Evolutionary conservation across 2,888 invertebrate species (phyloP).

Genomic region (Autographa gamma): DNA sequence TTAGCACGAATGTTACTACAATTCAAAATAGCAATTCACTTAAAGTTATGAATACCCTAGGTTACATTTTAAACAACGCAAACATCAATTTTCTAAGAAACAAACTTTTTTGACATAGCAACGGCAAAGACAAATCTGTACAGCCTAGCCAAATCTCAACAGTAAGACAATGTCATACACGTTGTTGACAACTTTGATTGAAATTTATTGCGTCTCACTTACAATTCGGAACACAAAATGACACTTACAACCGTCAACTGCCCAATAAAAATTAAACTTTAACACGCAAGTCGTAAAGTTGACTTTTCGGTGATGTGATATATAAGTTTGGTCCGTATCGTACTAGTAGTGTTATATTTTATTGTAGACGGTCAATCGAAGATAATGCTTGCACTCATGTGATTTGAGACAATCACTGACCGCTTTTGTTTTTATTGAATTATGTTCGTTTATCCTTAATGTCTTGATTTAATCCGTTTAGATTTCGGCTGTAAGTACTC

Average conservation of each 20-base stretch:
- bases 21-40: no score
- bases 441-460: slow-evolving; percentile 61
- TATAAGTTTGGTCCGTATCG: slow-evolving; percentile 64
- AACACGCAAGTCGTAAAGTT: slow-evolving; percentile 51
- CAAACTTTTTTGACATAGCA: slow-evolving; percentile 36
- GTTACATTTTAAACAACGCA: no score
- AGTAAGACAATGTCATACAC: slow-evolving; percentile 78
- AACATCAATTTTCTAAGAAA: slow-evolving; percentile 31
- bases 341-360: slow-evolving; percentile 47
- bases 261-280: slow-evolving; percentile 64
- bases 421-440: slow-evolving; percentile 83
- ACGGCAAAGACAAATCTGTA: slow-evolving; percentile 38
- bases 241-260: slow-evolving; percentile 61
- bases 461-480: slow-evolving; percentile 44
- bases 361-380: slow-evolving; percentile 79
- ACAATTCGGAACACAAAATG: slow-evolving; percentile 74
- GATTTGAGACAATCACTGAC: slow-evolving; percentile 85
- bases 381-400: slow-evolving; percentile 85
- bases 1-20: no score
- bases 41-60: no score
- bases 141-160: slow-evolving; percentile 78
- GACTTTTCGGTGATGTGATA: slow-evolving; percentile 50
- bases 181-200: slow-evolving; percentile 85
- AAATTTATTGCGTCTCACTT: slow-evolving; percentile 85
- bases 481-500: slow-evolving; percentile 15